Evolutionary conservation across 1,140 invertebrate genomes (phyloP).

Genomic region (Eupristina koningsbergeri): DNA sequence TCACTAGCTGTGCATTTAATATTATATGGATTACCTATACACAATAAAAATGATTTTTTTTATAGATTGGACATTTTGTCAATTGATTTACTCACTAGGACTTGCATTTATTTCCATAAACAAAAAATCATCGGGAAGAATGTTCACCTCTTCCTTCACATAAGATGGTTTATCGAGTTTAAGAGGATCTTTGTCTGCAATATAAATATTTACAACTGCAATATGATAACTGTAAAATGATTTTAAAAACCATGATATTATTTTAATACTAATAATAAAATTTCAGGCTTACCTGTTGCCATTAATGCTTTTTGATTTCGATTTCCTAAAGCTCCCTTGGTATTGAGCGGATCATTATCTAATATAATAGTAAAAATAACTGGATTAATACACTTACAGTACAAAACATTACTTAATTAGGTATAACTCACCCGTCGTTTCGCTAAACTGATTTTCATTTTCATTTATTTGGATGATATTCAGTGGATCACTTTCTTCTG

Average conservation of each 20-base stretch:
- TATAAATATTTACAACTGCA: neutral
- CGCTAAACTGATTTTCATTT: neutral
- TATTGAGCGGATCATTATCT: neutral
- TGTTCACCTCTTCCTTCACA: conserved; percentile 1
- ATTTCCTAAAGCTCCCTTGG: too few species aligned
- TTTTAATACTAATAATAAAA: neutral
- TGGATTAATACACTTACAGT: neutral
- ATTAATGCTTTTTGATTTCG: neutral
- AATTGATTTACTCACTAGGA: neutral
- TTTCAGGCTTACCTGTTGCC: neutral
- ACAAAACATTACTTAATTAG: neutral
- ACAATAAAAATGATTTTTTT: neutral
- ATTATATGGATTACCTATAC: neutral
- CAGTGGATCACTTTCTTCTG: conserved; percentile 3
- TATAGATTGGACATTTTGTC: neutral
- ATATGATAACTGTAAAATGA: neutral
- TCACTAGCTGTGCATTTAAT: neutral
- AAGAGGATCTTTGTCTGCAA: neutral
- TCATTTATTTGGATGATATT: neutral
- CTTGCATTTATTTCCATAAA: neutral
- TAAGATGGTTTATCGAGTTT: neutral
- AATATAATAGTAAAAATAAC: neutral
- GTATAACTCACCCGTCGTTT: neutral
- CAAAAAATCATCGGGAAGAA: conserved; percentile 1
- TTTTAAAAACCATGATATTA: neutral